Conservation (phyloP, 2,888 invertebrate genomes). For the Mesorhabditis sp. region DNA sequence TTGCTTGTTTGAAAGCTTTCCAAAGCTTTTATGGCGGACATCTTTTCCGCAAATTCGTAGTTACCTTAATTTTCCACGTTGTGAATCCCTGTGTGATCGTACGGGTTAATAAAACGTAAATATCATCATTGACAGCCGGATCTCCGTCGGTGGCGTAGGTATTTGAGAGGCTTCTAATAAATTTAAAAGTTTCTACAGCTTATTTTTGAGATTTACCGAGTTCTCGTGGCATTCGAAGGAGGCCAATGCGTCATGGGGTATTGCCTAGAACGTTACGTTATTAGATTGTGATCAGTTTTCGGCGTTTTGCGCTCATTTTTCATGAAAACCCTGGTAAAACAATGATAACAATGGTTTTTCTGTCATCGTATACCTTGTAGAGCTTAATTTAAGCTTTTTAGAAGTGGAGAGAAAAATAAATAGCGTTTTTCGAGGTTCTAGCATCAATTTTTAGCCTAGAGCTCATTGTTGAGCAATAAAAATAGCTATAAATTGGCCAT, state of each 20-base stretch:
- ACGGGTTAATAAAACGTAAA: not conserved
- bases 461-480: too few relatives aligned
- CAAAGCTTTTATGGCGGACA: not conserved
- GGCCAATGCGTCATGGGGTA: slow-evolving; percentile 5
- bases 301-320: too few relatives aligned
- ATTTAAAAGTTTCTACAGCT: not conserved
- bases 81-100: slow-evolving; percentile 5
- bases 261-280: not conserved
- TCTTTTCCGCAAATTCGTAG: not conserved
- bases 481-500: too few relatives aligned
- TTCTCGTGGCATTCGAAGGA: not conserved
- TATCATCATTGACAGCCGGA: not conserved
- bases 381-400: too few relatives aligned
- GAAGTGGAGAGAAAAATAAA: too few relatives aligned
- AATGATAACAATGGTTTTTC: too few relatives aligned
- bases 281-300: too few relatives aligned
- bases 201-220: not conserved
- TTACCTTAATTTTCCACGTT: slow-evolving; percentile 3
- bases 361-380: too few relatives aligned
- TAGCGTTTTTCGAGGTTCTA: too few relatives aligned
- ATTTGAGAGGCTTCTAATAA: not conserved
- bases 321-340: too few relatives aligned
- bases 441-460: too few relatives aligned
- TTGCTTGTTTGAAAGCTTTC: not conserved
- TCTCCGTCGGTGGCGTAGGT: slow-evolving; percentile 5